Evolutionary conservation across 2,888 invertebrate species (phyloP).

Genomic region (Dynastes hyllus): DNA sequence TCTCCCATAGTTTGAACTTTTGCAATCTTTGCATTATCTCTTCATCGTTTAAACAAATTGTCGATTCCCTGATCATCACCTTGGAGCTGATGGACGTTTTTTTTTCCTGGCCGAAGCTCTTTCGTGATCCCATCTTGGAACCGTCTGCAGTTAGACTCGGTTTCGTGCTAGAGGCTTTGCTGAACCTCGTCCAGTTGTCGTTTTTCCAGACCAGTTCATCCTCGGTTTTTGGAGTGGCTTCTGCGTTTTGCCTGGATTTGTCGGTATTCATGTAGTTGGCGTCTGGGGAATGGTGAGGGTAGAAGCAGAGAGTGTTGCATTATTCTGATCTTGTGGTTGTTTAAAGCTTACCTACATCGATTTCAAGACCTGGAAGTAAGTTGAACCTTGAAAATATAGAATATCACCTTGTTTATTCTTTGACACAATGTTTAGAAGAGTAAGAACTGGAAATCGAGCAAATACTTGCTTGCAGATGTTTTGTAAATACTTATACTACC

Average conservation of each 20-base stretch:
- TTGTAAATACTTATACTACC: too few species aligned
- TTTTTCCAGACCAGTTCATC: background rate
- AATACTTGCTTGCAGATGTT: too few species aligned
- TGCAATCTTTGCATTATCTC: conserved; percentile 56
- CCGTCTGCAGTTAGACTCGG: background rate
- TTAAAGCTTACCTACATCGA: conserved; percentile 21
- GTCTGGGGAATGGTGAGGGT: background rate
- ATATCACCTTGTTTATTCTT: background rate
- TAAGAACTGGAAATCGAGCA: too few species aligned
- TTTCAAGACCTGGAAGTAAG: conserved; percentile 12
- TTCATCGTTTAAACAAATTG: conserved; percentile 9
- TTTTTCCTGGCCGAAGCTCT: background rate
- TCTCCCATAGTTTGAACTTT: conserved; percentile 64
- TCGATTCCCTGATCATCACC: conserved; percentile 1
- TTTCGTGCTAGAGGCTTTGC: background rate
- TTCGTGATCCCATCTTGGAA: background rate
- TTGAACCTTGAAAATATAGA: background rate
- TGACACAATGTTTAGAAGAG: too few species aligned
- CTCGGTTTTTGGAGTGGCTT: background rate
- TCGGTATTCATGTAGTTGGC: background rate
- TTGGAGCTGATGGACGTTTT: background rate
- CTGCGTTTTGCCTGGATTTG: background rate
- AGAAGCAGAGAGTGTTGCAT: background rate
- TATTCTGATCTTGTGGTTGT: background rate
- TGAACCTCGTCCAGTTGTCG: background rate